Evolutionary conservation across 2,113 vertebrate genomes (phyloP), one percentile per base, ranked within the genome.

Genomic region (Eretmochelys imbricata): DNA sequence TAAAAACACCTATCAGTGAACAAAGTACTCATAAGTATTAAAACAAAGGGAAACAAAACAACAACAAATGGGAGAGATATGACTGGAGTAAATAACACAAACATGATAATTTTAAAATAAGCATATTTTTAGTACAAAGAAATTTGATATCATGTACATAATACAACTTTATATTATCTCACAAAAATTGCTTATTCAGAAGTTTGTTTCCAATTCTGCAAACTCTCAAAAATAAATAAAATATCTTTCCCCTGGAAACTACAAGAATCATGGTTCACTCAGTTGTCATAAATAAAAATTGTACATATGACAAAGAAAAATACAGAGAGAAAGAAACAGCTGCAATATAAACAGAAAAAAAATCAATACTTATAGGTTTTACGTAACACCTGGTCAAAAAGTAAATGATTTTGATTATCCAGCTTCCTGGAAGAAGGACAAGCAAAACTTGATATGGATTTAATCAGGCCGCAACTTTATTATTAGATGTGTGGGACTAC

Each of bases 141-240:
- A 80, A 65, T 25, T 89, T 76, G 5, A 12, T 86, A 29, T 80
- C 82, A 69, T 14, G 14, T 10, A 79, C 7, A 55, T 84, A 12
- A 89, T 11, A 78, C 13, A 88, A 49, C 69, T 42, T 38, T 38
- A 38, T 24, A 22, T 72, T 72, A 38, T 72, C 69, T 38, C 8
- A 38, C 9, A 72, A 38, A 22, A 72, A 38, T 22, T 72, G 92
- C 38, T 82, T 94, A 97, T 84, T 89, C 91, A 93, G 46, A 84
- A 3, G 14, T 78, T 93, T 46, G 51, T 82, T 91, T 82, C 42
- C 78, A 93, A 88, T 88, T 91, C 35, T 85, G 92, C 75, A 91
- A 82, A 38, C n/a, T 91, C 85, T 78, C 51, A 94, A 93, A 88
- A 57, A 19, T 87, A 87, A 92, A 87, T 89, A 53, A 88, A 80